phyloP scores from a whole-genome alignment of 2,797 vertebrate species.

The Sebastes aleutianus region DNA sequence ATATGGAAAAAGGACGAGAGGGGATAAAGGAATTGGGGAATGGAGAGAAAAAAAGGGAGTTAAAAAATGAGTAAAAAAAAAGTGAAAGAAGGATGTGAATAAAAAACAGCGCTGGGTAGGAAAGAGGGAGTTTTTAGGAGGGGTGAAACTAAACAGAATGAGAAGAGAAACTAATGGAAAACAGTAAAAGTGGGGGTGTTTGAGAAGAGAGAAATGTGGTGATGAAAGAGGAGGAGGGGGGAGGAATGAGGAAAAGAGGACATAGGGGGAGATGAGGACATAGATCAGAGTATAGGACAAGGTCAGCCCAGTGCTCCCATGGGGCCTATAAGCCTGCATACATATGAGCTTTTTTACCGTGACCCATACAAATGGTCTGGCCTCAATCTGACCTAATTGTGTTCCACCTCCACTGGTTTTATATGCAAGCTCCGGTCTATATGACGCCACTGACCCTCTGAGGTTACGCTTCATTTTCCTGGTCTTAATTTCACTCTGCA shows the following conservation, averaged over 20 bases:
- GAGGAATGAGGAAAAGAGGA: constrained; percentile 53
- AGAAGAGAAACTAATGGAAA: constrained; percentile 34
- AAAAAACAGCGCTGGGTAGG: background rate
- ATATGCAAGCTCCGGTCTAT: constrained; percentile 45
- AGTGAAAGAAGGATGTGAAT: background rate
- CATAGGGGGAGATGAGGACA: constrained; percentile 68
- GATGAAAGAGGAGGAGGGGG: constrained; percentile 31
- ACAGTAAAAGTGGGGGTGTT: constrained; percentile 14
- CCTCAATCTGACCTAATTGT: constrained; percentile 75
- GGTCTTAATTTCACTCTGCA: constrained; percentile 9
- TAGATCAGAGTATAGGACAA: constrained; percentile 77
- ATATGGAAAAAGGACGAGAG: constrained; percentile 68
- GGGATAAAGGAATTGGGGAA: constrained; percentile 46
- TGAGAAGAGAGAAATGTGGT: constrained; percentile 38
- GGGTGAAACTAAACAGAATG: constrained; percentile 7
- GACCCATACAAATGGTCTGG: constrained; percentile 73
- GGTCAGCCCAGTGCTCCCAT: constrained; percentile 71
- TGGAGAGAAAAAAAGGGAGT: constrained; percentile 18
- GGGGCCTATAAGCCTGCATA: constrained; percentile 72
- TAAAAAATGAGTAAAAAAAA: constrained; percentile 46
- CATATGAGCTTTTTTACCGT: constrained; percentile 76
- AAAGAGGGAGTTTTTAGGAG: constrained; percentile 4
- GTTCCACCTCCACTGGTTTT: constrained; percentile 59
- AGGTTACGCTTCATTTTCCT: constrained; percentile 15
- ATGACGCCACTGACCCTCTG: constrained; percentile 10